These are phyloP conservation scores for Tenrec ecaudatus DNA, from an alignment of 2,113 vertebrate species.

Conservation along the genomic window DNA sequence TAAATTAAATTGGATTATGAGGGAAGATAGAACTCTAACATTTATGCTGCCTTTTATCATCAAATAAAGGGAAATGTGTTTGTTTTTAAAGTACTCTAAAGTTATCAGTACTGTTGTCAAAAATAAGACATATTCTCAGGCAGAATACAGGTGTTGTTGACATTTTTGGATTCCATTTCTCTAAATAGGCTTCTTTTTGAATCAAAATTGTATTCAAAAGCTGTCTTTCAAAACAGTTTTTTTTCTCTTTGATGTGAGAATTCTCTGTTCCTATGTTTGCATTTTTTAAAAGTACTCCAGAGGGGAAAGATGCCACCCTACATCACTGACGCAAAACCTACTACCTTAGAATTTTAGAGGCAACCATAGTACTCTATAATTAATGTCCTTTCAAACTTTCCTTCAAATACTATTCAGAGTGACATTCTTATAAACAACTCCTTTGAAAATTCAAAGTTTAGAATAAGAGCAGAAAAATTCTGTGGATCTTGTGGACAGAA, in stretches of 20 bases:
- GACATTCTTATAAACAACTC: constrained; percentile 47
- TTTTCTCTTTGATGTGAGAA: constrained; percentile 84
- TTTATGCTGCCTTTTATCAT: constrained; percentile 66
- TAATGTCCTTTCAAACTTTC: constrained; percentile 74
- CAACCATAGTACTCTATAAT: constrained; percentile 73
- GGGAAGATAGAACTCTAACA: constrained; percentile 40
- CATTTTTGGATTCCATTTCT: constrained; percentile 86
- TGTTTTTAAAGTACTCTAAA: constrained; percentile 75
- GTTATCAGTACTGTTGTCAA: constrained; percentile 86
- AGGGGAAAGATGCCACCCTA: constrained; percentile 68
- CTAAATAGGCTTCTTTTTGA: constrained; percentile 85
- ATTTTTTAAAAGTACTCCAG: constrained; percentile 83
- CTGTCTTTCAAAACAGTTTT: constrained; percentile 84
- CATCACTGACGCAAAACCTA: constrained; percentile 71
- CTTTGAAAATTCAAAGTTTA: constrained; percentile 59
- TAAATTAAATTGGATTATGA: constrained; percentile 75
- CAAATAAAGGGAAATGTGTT: constrained; percentile 77
- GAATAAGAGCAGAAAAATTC: constrained; percentile 44
- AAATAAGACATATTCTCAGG: constrained; percentile 79
- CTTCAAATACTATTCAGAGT: constrained; percentile 69
- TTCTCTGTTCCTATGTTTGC: constrained; percentile 81
- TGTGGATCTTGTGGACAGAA: constrained; percentile 61
- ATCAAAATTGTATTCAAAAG: constrained; percentile 84
- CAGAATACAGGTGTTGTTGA: constrained; percentile 85
- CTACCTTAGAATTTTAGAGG: constrained; percentile 77